Conservation (phyloP, 2,113 vertebrate species). For the Saguinus midas region DNA sequence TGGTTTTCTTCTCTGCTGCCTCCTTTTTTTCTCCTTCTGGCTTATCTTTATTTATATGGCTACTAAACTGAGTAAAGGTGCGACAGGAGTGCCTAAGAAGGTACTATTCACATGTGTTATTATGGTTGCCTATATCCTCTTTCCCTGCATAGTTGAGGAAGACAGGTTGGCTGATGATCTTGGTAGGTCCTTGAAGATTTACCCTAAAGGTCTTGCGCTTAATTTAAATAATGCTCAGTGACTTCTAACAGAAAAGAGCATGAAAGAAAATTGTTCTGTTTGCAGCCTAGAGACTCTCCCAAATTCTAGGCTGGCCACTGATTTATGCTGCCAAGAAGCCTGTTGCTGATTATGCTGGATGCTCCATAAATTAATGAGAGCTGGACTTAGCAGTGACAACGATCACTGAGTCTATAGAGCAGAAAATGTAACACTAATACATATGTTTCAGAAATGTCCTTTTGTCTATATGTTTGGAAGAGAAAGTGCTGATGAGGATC, state of each 20-base stretch:
- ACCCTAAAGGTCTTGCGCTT: background rate
- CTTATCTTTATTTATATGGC: background rate
- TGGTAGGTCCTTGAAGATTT: background rate
- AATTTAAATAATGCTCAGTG: background rate
- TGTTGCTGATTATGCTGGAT: conserved; percentile 57
- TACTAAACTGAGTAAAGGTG: background rate
- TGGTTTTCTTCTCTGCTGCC: background rate
- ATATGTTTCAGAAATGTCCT: conserved; percentile 67
- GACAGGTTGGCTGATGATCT: background rate
- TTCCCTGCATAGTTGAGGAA: background rate
- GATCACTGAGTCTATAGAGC: conserved; percentile 54
- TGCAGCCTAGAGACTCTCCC: conserved; percentile 14
- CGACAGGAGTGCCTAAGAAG: background rate
- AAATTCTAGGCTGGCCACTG: conserved; percentile 33
- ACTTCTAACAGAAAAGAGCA: background rate
- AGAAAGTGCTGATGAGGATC: conserved; percentile 75
- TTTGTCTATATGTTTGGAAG: conserved; percentile 68
- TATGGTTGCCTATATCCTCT: background rate
- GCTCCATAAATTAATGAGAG: conserved; percentile 69
- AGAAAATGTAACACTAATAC: conserved; percentile 75
- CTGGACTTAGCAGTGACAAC: conserved; percentile 58
- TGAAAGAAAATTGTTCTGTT: conserved; percentile 37
- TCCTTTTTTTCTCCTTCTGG: background rate
- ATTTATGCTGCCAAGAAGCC: conserved; percentile 50
- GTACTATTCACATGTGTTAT: background rate